These are phyloP conservation scores for Sesia apiformis DNA, from an alignment of 2,888 invertebrate genomes.

Conservation along the genomic window DNA sequence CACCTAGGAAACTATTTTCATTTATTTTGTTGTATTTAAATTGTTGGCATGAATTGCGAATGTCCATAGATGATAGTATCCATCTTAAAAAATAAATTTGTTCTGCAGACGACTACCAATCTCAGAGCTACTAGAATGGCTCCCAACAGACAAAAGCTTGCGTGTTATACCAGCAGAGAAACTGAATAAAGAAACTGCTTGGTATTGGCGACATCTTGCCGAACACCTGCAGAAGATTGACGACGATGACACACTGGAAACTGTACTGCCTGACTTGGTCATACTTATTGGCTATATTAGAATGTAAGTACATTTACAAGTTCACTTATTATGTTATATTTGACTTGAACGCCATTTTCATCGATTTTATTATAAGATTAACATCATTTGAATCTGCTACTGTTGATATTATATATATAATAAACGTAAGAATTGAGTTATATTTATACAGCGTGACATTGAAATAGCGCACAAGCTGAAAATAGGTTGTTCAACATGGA, in stretches of 20 bases:
- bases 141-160: slow-evolving; percentile 51
- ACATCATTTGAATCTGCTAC: too few species aligned
- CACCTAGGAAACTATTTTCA: not conserved
- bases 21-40: not conserved
- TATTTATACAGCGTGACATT: too few species aligned
- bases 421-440: too few species aligned
- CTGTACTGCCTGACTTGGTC: slow-evolving; percentile 81
- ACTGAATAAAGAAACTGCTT: slow-evolving; percentile 62
- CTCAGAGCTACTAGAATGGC: slow-evolving; percentile 66
- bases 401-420: too few species aligned
- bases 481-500: too few species aligned
- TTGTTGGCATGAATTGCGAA: not conserved
- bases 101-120: slow-evolving; percentile 51
- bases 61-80: not conserved
- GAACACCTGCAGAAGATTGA: slow-evolving; percentile 59
- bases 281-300: slow-evolving; percentile 82
- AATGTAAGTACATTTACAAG: slow-evolving; percentile 61
- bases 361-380: too few species aligned
- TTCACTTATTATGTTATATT: too few species aligned
- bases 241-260: slow-evolving; percentile 74
- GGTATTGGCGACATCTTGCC: slow-evolving; percentile 70
- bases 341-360: too few species aligned
- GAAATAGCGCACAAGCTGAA: too few species aligned
- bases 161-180: slow-evolving; percentile 61
- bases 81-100: not conserved